Base-by-base conservation (phyloP, 2,113 vertebrate genomes). In the Albula glossodonta region DNA sequence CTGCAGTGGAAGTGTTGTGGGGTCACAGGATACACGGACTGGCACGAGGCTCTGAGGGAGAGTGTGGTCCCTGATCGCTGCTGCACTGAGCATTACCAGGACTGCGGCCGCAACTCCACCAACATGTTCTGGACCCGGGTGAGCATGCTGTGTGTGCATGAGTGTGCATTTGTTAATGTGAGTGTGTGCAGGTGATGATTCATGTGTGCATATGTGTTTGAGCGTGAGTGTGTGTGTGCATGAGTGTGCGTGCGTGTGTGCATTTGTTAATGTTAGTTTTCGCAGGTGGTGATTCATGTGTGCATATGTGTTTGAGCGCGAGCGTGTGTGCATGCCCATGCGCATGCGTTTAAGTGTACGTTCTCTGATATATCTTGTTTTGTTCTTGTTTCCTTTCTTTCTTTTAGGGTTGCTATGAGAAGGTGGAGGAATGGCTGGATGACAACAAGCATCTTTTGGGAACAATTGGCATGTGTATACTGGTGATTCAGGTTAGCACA, bases 371-470 rank as follows among this genome's bases (percentile, higher is more conserved):
- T 56, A 9, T 74, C 51, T 49, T 49, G 2, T 78, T 19, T 80
- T 15, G 49, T n/a, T 41, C 31, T 41, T 41, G 31, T 41, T 41
- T 41, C 31, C 31, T 41, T 25, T 83, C n/a, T 63, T 85, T 12
- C 91, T 51, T 92, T 87, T 90, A 99, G 98, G 98, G 98, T 17
- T 99, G 98, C 93, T 99, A 98, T 3, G 96, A 97, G 78, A 97
- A 96, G 89, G 96, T 98, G 13, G 97, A 97, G 94, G 95, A 94
- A 83, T 99, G 97, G 97, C 95, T 99, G 60, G 97, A 97, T 60
- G 96, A 98, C 52, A 98, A 99, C 80, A 99, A 98, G 91, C 97
- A 99, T 12, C 96, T 99, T 83, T 94, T 99, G 1, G 98, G 98
- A 87, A 97, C 97, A 0, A 95, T 97, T 74, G 98, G 97, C 19